Conservation (phyloP, 2,797 vertebrate species). For the Eremophila alpestris region DNA sequence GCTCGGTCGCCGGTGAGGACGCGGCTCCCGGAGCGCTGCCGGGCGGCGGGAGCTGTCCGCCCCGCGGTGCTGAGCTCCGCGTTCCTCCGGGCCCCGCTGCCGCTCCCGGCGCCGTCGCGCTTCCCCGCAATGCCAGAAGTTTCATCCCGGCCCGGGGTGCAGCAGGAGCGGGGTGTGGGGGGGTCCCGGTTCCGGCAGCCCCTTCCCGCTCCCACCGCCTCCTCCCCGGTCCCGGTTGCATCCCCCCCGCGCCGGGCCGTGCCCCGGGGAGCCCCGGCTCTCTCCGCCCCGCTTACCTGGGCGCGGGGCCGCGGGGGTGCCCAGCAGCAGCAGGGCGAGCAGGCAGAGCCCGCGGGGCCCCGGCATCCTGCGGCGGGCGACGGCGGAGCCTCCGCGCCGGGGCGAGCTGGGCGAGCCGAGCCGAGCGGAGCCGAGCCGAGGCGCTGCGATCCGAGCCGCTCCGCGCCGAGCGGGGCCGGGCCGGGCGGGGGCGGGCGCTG, state of each 20-base stretch:
- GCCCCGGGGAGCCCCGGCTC: not conserved
- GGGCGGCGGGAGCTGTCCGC: slow-evolving; percentile 67
- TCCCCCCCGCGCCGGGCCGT: not conserved
- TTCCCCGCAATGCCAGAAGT: not conserved
- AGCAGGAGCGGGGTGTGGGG: not conserved
- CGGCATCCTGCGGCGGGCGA: not conserved
- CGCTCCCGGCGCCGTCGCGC: not conserved
- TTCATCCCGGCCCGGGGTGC: not conserved
- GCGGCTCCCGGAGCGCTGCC: not conserved
- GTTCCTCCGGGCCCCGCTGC: not conserved
- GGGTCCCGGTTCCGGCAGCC: not conserved
- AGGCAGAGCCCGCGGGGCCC: slow-evolving; percentile 20
- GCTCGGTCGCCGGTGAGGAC: fast-evolving
- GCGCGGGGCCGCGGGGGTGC: slow-evolving; percentile 10
- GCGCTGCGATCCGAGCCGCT: not conserved
- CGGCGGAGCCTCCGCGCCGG: not conserved
- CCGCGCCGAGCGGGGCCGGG: not conserved
- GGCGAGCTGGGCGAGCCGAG: not conserved
- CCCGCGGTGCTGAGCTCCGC: slow-evolving; percentile 64
- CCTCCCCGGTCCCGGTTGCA: not conserved
- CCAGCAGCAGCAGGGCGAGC: slow-evolving; percentile 28
- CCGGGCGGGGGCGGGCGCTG: not conserved
- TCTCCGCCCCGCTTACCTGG: slow-evolving; percentile 20
- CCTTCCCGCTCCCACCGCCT: not conserved
- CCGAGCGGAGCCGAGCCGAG: not conserved